Base-by-base conservation (phyloP, 2,888 invertebrate genomes). In the Horisme vitalbata region DNA sequence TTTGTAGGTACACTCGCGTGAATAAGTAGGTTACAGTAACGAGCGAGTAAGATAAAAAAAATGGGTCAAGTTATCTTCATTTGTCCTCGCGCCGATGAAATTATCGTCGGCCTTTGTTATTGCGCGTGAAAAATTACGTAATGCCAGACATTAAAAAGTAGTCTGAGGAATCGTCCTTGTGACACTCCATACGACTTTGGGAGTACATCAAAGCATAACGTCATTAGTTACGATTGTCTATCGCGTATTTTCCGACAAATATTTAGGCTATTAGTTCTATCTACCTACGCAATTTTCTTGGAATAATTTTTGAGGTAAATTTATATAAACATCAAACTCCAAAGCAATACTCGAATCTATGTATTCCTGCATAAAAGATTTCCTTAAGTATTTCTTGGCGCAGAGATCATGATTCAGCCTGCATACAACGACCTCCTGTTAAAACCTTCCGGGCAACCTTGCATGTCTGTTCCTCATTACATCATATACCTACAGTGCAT, bases 41-140 rank as follows among this genome's bases (percentile, higher is more conserved):
- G 75, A 71, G 75, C 68, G 75, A 67, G 68, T 52, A 73, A 85
- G 86, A 87, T 88, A 89, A 88, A 89, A 85, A 85, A 89, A 85
- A 89, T 89, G 73, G 89, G 89, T 88, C 89, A 89, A 89, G 88
- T 86, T 86, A 88, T 89, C 89, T 87, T 83, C 63, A 71, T 69
- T 71, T 77, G 89, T 88, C 89, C 89, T 89, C 89, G 87, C 69
- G 71, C 59, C 80, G 73, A 80, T 82, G 83, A 80, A 85, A 87
- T 84, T 85, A 86, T 83, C 85, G 69, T 54, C 56, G 65, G 68
- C 55, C 47, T 56, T 56, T 70, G 72, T 69, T 85, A 84, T 81
- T 84, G 80, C 83, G 84, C 76, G 73, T 81, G 61, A 79, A 82
- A 71, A 65, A 63, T 65, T 52, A 54, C 59, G 63, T 87, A 85